Conservation (phyloP, 1,140 invertebrate species). For the Caerostris extrusa region DNA sequence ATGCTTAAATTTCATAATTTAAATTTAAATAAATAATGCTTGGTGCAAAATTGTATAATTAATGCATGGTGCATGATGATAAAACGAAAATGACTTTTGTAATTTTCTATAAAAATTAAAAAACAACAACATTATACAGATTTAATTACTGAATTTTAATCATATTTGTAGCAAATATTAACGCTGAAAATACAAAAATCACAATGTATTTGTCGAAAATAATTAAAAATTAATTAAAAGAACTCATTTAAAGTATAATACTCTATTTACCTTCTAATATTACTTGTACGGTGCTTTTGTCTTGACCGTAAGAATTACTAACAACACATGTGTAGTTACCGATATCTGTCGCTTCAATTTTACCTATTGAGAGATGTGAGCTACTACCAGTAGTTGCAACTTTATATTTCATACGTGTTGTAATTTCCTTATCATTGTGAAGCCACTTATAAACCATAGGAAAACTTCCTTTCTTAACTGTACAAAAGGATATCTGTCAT, state of each 20-base stretch:
- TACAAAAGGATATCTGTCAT: conserved; percentile 47
- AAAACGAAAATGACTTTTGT: no score
- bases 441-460: conserved; percentile 68
- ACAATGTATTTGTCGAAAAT: no score
- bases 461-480: conserved; percentile 52
- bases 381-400: background rate
- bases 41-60: no score
- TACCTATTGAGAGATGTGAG: conserved; percentile 30
- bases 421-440: conserved; percentile 47
- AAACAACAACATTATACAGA: no score
- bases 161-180: no score
- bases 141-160: no score
- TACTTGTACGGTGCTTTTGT: conserved; percentile 22
- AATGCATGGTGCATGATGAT: no score
- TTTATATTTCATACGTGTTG: background rate
- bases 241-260: background rate
- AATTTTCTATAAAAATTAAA: no score
- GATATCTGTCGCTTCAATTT: conserved; percentile 49
- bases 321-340: conserved; percentile 71
- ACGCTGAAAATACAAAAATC: no score
- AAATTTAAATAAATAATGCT: no score
- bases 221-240: no score
- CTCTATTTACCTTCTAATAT: conserved; percentile 45
- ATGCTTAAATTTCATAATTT: no score
- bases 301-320: conserved; percentile 8